Percentiles rank a stretch among this genome's conserved stretches.
These are phyloP conservation scores for Shargacucullia verbasci DNA, from an alignment of 2,888 invertebrate species.

Conservation along the genomic window DNA sequence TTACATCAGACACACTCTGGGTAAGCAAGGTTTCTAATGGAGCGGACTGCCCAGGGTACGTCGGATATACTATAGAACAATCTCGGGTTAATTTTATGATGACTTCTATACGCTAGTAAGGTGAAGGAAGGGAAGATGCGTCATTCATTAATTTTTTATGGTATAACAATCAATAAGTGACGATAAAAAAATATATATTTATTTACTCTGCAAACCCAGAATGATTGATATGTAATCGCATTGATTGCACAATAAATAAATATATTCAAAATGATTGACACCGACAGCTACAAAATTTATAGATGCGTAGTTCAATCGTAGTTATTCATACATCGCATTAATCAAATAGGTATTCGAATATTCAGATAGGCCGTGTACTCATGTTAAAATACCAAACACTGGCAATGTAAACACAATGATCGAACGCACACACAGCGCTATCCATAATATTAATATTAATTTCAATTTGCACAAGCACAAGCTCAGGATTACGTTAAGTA, in stretches of 20 bases:
- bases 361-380: slow-evolving; percentile 35
- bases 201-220: no score
- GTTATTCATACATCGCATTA: slow-evolving; percentile 21
- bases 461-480: slow-evolving; percentile 59
- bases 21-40: no score
- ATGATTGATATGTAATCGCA: neutral
- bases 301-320: slow-evolving; percentile 2
- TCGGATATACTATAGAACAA: no score
- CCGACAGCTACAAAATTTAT: slow-evolving; percentile 24
- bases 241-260: slow-evolving; percentile 5
- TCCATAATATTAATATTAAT: slow-evolving; percentile 61
- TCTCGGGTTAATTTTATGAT: no score
- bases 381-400: slow-evolving; percentile 51
- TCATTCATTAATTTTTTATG: no score
- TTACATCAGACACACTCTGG: no score
- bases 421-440: slow-evolving; percentile 31
- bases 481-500: slow-evolving; percentile 49
- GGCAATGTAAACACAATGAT: slow-evolving; percentile 38
- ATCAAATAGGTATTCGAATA: slow-evolving; percentile 47
- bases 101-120: no score
- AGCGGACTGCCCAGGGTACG: no score
- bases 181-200: no score
- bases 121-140: no score
- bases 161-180: no score
- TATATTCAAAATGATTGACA: slow-evolving; percentile 9